Base-by-base conservation (phyloP, 2,113 vertebrate species). In the Cepphus grylle region DNA sequence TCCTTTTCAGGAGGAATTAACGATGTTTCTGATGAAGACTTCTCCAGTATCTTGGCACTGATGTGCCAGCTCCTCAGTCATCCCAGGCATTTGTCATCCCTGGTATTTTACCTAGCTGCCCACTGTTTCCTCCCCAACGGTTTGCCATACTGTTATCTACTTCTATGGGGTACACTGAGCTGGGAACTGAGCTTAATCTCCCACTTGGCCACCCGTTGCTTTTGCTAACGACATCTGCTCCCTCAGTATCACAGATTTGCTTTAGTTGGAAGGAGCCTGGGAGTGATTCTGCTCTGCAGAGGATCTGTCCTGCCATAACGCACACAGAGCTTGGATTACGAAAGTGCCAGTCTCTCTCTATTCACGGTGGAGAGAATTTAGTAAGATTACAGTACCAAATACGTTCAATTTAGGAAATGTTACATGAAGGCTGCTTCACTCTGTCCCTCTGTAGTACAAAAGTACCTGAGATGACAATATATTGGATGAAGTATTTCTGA, bases 61-160 rank as follows among this genome's bases (percentile, higher is more conserved):
- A 78, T 18, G 15, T 81, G 76, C 72, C 88, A 79, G 91, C 88
- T 94, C 86, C 88, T 84, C 94, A 77, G 50, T 77, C 91, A 84
- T 83, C 82, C 59, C 69, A 29, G 65, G 80, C 58, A 6, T 95
- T 96, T 94, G 69, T 76, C 79, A 93, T 88, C 71, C 82, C 56
- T 56, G 90, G 42, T 92, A 43, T 96, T 93, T 89, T 67, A 91
- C 95, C 92, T 88, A 9, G 8, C 86, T 96, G 86, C 92, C 95
- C 90, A 43, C 91, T 84, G 59, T 84, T 96, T 92, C 96, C 86
- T 94, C 88, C 86, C 86, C 94, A 91, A 2, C 59, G 10, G 63
- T 81, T 83, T 89, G 53, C 87, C 6, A 3, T 3, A 19, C 78
- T 53, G 56, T 59, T 81, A 65, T 40, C 90, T 26, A 9, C 79